A percentile compares a stretch with the other conserved stretches of the same genome.
These are phyloP conservation scores for Drosophila acutilabella DNA, from an alignment of 2,888 invertebrate genomes.

Conservation along the genomic window DNA sequence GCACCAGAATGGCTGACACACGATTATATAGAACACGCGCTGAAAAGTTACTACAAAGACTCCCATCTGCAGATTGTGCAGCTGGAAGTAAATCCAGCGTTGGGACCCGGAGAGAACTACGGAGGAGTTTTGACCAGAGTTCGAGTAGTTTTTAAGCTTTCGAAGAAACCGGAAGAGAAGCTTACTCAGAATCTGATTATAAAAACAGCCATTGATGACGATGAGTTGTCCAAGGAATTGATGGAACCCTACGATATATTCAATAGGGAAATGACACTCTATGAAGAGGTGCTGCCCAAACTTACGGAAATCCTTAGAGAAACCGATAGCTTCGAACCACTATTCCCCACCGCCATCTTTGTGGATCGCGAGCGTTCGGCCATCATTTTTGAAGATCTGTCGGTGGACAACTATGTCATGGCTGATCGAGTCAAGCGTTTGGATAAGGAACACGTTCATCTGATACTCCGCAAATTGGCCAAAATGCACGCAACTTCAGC, in stretches of 20 bases:
- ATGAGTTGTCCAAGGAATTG: slow-evolving; percentile 75
- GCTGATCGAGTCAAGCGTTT: slow-evolving; percentile 82
- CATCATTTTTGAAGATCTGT: slow-evolving; percentile 83
- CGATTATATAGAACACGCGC: slow-evolving; percentile 71
- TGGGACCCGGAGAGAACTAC: slow-evolving; percentile 83
- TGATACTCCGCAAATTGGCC: slow-evolving; percentile 85
- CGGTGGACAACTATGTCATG: slow-evolving; percentile 74
- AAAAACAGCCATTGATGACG: slow-evolving; percentile 81
- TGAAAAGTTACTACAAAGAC: slow-evolving; percentile 71
- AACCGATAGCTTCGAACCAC: slow-evolving; percentile 70
- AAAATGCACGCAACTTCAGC: slow-evolving; percentile 86
- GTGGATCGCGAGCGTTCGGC: slow-evolving; percentile 78
- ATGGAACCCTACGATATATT: slow-evolving; percentile 83
- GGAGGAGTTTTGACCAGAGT: slow-evolving; percentile 79
- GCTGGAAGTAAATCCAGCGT: slow-evolving; percentile 69
- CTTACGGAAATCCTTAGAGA: slow-evolving; percentile 71
- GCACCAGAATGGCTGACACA: slow-evolving; percentile 81
- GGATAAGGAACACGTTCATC: slow-evolving; percentile 84
- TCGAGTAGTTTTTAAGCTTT: slow-evolving; percentile 56
- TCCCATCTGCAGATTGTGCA: slow-evolving; percentile 52
- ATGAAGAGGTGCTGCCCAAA: slow-evolving; percentile 82
- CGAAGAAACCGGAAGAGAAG: slow-evolving; percentile 25
- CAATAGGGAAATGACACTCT: slow-evolving; percentile 83
- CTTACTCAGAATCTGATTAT: slow-evolving; percentile 64
- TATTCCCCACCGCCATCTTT: slow-evolving; percentile 79